phyloP scores from a whole-genome alignment of 2,113 vertebrate genomes.

The Micromys minutus region DNA sequence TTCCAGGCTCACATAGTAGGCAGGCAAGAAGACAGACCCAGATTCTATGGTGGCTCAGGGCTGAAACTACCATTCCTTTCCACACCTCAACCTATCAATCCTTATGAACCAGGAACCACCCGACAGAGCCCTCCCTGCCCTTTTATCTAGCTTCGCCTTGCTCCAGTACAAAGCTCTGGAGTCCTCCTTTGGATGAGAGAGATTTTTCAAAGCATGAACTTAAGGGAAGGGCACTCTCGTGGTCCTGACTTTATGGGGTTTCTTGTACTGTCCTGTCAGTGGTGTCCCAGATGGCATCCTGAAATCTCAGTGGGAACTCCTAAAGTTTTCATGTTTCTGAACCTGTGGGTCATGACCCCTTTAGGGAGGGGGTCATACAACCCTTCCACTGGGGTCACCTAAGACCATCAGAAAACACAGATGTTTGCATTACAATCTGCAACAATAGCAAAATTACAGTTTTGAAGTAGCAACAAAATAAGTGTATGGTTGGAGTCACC shows the following conservation, averaged over 20 bases:
- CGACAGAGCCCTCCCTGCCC: neutral
- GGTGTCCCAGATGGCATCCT: neutral
- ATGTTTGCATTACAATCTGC: neutral
- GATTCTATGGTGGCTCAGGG: neutral
- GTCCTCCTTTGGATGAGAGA: neutral
- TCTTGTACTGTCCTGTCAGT: neutral
- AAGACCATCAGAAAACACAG: neutral
- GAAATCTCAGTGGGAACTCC: neutral
- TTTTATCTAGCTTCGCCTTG: neutral
- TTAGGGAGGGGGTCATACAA: neutral
- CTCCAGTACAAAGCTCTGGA: neutral
- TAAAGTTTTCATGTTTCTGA: neutral
- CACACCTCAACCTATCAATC: neutral
- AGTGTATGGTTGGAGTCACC: neutral
- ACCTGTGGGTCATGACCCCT: neutral
- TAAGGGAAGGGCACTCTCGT: too few species aligned
- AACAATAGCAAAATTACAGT: neutral
- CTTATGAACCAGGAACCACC: neutral
- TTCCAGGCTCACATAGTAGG: neutral
- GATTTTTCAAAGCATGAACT: neutral
- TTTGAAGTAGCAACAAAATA: neutral
- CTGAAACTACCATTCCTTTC: too few species aligned
- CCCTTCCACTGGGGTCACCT: neutral
- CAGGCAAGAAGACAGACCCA: rapidly evolving
- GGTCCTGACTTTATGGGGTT: neutral